A percentile compares a stretch with the other conserved stretches of the same genome.
Conservation (phyloP, 2,888 invertebrate genomes). For the Apodemia zela region DNA sequence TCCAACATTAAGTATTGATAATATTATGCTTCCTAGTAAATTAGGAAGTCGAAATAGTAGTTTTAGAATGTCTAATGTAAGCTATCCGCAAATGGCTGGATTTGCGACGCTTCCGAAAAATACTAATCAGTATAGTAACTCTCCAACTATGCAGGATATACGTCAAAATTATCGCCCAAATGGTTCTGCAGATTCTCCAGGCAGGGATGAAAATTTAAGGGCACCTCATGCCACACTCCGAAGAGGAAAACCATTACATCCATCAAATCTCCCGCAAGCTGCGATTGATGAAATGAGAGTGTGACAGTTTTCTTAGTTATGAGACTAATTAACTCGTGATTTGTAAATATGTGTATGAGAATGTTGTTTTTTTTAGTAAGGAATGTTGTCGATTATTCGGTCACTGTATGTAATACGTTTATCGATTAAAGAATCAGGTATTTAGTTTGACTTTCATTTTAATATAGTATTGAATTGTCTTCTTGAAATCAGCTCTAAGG, state of each 20-base stretch:
- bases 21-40: slow-evolving; percentile 71
- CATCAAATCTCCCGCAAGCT: slow-evolving; percentile 87
- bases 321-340: slow-evolving; percentile 44
- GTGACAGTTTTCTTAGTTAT: slow-evolving; percentile 82
- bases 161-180: slow-evolving; percentile 82
- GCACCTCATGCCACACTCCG: slow-evolving; percentile 67
- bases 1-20: slow-evolving; percentile 81
- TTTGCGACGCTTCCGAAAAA: slow-evolving; percentile 83
- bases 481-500: too few relatives aligned
- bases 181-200: slow-evolving; percentile 72
- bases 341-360: slow-evolving; percentile 59
- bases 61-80: slow-evolving; percentile 68
- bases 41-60: slow-evolving; percentile 77
- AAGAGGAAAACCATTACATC: slow-evolving; percentile 68
- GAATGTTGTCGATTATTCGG: slow-evolving; percentile 63
- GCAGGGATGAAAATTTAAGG: slow-evolving; percentile 45
- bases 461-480: not conserved
- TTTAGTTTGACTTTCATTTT: slow-evolving; percentile 20
- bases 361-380: slow-evolving; percentile 45
- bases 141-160: slow-evolving; percentile 71
- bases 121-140: slow-evolving; percentile 75
- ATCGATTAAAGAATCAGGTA: slow-evolving; percentile 64
- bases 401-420: slow-evolving; percentile 51
- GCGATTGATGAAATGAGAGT: slow-evolving; percentile 95
- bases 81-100: slow-evolving; percentile 65